Percentiles rank a stretch among this genome's conserved stretches.
phyloP scores from a whole-genome alignment of 2,888 invertebrate species.

The Deroplatys truncata region DNA sequence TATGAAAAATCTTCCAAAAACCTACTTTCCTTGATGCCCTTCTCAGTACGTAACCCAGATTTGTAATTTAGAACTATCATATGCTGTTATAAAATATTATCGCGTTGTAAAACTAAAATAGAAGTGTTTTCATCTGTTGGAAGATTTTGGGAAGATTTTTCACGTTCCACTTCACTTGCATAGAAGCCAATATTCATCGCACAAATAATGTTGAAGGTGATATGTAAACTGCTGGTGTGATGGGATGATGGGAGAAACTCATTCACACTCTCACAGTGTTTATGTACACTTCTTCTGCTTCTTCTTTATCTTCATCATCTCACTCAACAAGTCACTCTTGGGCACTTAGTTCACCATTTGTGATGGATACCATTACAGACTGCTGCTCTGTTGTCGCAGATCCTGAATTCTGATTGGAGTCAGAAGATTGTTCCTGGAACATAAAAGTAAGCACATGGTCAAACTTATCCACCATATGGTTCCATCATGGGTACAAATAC shows the following conservation, averaged over 20 bases:
- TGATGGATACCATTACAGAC: constrained; percentile 24
- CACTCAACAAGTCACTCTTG: constrained; percentile 17
- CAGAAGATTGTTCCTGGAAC: constrained; percentile 26
- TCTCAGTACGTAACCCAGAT: neutral
- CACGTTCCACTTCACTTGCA: neutral
- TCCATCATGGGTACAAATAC: no score
- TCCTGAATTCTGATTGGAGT: constrained; percentile 9
- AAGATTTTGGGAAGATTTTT: neutral
- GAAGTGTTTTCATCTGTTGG: neutral
- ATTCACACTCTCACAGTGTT: neutral
- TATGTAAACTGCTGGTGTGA: neutral
- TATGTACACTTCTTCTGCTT: neutral
- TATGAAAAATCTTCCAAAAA: neutral
- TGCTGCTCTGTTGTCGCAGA: constrained; percentile 12
- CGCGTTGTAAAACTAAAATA: neutral
- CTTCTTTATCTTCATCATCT: neutral
- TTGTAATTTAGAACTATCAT: neutral
- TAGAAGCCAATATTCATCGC: neutral
- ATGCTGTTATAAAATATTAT: neutral
- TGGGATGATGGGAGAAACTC: neutral
- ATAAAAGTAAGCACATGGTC: neutral
- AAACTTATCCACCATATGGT: neutral
- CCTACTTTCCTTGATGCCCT: neutral
- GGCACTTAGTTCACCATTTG: constrained; percentile 28
- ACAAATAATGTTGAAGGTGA: neutral